phyloP scores from a whole-genome alignment of 92 coral and sea anemone genomes.

The Scolanthus callimorphus region DNA sequence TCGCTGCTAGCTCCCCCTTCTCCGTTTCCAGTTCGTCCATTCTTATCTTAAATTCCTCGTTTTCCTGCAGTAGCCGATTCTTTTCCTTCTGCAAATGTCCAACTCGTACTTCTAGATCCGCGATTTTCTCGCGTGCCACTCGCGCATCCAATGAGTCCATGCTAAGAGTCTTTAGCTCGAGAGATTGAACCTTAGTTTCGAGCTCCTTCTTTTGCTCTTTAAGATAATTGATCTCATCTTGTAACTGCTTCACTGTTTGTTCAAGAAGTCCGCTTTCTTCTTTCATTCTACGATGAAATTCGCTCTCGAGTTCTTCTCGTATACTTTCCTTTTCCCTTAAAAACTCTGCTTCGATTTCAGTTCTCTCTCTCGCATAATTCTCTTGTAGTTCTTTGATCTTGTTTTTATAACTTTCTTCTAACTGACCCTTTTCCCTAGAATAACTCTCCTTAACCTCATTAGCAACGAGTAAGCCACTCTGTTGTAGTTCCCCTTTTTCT shows the following conservation, averaged over 20 bases:
- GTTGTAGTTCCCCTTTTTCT: slow-evolving; percentile 68
- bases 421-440: slow-evolving; percentile 61
- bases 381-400: slow-evolving; percentile 82
- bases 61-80: slow-evolving; percentile 49
- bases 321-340: slow-evolving; percentile 56
- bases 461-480: slow-evolving; percentile 62
- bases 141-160: slow-evolving; percentile 68
- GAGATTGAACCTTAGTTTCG: slow-evolving; percentile 64
- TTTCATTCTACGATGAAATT: slow-evolving; percentile 62
- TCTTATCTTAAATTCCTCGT: slow-evolving; percentile 58
- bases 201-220: slow-evolving; percentile 77
- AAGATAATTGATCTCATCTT: slow-evolving; percentile 62
- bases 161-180: slow-evolving; percentile 73
- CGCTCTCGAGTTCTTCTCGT: slow-evolving; percentile 73
- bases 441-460: slow-evolving; percentile 77
- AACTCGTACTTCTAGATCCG: slow-evolving; percentile 52
- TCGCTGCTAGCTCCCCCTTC: slow-evolving; percentile 51
- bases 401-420: slow-evolving; percentile 85
- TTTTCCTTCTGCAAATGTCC: slow-evolving; percentile 57
- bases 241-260: slow-evolving; percentile 57
- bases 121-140: slow-evolving; percentile 71
- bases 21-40: slow-evolving; percentile 73
- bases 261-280: slow-evolving; percentile 68
- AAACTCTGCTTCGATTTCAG: slow-evolving; percentile 70
- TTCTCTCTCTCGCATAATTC: slow-evolving; percentile 64